Conservation (phyloP, 2,113 vertebrate species). For the Siphamia tubifer region DNA sequence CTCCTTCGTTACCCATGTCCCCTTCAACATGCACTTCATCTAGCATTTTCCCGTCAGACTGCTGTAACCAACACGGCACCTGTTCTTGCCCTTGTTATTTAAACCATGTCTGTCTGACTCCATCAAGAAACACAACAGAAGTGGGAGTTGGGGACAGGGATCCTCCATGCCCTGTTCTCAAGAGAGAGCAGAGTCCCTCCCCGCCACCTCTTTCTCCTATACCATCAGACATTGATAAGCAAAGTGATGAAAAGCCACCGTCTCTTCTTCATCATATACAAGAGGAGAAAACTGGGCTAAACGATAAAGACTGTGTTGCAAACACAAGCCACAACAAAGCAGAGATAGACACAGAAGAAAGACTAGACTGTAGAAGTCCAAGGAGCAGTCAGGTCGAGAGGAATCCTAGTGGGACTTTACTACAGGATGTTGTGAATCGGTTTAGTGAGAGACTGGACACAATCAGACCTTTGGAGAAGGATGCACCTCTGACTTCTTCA, state of each 20-base stretch:
- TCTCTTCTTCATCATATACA: constrained; percentile 83
- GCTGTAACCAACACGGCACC: constrained; percentile 74
- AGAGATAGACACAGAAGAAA: background rate
- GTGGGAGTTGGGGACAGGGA: constrained; percentile 43
- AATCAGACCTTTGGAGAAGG: constrained; percentile 85
- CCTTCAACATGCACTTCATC: constrained; percentile 17
- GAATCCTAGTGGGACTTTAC: constrained; percentile 77
- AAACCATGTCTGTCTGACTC: constrained; percentile 56
- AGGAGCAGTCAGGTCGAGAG: constrained; percentile 65
- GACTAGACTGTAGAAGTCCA: constrained; percentile 31
- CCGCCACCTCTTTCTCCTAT: constrained; percentile 90
- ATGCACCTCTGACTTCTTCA: constrained; percentile 60
- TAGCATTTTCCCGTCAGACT: constrained; percentile 54
- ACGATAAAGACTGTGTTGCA: background rate
- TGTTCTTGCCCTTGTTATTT: constrained; percentile 61
- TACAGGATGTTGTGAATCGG: constrained; percentile 89
- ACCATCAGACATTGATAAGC: constrained; percentile 79
- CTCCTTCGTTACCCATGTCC: constrained; percentile 23
- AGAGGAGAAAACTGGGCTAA: constrained; percentile 41
- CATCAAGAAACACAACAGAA: constrained; percentile 46
- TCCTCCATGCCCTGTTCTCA: constrained; percentile 54
- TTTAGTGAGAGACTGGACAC: constrained; percentile 92
- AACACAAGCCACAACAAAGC: constrained; percentile 7
- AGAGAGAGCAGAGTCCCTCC: constrained; percentile 82
- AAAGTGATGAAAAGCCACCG: constrained; percentile 81